phyloP scores from a whole-genome alignment of 2,797 vertebrate genomes.

The Paguma larvata region DNA sequence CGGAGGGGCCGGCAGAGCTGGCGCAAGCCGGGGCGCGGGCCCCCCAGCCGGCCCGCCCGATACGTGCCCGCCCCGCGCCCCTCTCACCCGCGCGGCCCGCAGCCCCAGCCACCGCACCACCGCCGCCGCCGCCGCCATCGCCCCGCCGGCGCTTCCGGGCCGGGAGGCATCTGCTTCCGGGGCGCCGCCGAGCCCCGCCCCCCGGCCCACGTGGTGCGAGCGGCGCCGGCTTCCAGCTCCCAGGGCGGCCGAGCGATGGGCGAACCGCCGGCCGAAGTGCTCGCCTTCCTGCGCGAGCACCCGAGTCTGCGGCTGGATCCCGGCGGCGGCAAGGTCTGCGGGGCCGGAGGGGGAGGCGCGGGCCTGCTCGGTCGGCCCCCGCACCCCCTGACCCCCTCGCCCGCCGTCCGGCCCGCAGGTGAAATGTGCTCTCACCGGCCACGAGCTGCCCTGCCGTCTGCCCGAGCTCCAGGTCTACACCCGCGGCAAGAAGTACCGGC shows the following conservation, averaged over 20 bases:
- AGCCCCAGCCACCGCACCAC: neutral
- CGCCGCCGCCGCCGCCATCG: neutral
- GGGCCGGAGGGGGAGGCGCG: neutral
- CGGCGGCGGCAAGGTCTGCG: conserved; percentile 80
- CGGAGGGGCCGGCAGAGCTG: neutral
- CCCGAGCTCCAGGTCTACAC: conserved; percentile 93
- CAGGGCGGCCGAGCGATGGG: neutral
- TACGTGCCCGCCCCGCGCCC: conserved; percentile 88
- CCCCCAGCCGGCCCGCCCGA: neutral
- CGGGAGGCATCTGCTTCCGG: neutral
- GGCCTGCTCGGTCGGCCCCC: neutral
- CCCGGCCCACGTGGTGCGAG: neutral
- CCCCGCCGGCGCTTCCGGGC: neutral
- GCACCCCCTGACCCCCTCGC: neutral
- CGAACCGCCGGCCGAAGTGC: conserved; percentile 16
- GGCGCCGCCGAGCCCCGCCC: neutral
- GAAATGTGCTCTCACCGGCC: conserved; percentile 93
- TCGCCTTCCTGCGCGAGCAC: conserved; percentile 83
- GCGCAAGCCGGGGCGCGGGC: too few relatives aligned
- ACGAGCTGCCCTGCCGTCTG: conserved; percentile 94
- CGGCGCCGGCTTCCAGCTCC: accelerated
- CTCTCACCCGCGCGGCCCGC: neutral
- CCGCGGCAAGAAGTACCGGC: conserved; percentile 93
- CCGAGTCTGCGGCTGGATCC: conserved; percentile 83
- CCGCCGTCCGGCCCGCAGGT: conserved; percentile 87